Percentiles rank a stretch among this genome's conserved stretches.
Conservation (phyloP, 2,113 vertebrate genomes). For the Dermatemys mawii region DNA sequence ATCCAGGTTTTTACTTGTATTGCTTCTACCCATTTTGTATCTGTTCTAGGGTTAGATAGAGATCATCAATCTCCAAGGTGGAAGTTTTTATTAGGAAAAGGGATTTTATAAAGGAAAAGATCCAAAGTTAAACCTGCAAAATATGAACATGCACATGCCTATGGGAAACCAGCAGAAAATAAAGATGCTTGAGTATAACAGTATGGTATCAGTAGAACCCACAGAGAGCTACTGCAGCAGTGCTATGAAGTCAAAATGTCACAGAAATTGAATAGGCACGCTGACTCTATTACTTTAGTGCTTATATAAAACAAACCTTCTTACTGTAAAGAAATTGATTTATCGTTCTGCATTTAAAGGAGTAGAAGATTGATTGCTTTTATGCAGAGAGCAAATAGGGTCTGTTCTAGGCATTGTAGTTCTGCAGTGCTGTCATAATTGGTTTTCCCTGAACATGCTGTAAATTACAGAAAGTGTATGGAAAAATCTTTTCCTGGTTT, state of each 20-base stretch:
- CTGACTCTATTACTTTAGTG: background rate
- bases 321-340: background rate
- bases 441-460: background rate
- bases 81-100: too few relatives aligned
- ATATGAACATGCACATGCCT: background rate
- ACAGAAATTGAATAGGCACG: background rate
- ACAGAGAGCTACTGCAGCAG: background rate
- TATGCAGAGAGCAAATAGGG: background rate
- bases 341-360: background rate
- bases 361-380: background rate
- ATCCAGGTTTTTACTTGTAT: background rate
- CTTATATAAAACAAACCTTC: background rate
- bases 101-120: too few relatives aligned
- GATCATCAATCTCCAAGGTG: background rate
- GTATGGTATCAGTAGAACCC: accelerated
- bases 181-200: background rate
- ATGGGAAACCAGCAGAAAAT: background rate
- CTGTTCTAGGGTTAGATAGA: background rate
- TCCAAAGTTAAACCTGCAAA: background rate
- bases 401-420: background rate
- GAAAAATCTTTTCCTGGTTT: background rate
- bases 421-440: background rate
- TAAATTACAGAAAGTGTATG: background rate
- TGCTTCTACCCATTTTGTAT: background rate
- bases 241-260: background rate